Base-by-base conservation (phyloP, 2,888 invertebrate genomes). In the Hofmannophila pseudospretella region DNA sequence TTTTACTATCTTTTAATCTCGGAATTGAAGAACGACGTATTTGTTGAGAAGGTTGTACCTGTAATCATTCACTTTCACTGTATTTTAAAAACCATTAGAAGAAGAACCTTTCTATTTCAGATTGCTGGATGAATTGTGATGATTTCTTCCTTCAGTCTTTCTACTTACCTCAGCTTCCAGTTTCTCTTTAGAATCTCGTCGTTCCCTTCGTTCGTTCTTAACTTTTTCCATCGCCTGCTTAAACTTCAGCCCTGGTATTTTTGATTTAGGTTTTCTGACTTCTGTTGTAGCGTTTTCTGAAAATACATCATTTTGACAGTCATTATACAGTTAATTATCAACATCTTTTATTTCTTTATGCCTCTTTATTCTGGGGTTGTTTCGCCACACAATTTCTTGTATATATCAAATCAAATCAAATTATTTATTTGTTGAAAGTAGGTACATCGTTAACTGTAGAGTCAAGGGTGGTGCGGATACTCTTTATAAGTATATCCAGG, bases 231-330 rank as follows among this genome's bases (percentile, higher is more conserved):
- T 69, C 0, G 67, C 67, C 20, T 72, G 65, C 13, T 55, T 66
- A 35, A 81, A 69, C 22, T 58, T 65, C 35, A 80, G 69, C 23
- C 58, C 64, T 0, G 84, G 85, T 13, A 84, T 82, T 42, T 57
- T 74, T 0, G 79, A 72, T 25, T 45, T 69, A 0, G 41, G 29
- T 36, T 58, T 74, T n/a, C 55, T 65, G 1, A 54, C 54, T 7
- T 55, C 57, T 1, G 31, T 30, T 3, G 42, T 35, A 7, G 10
- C 39, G 31, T 51, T 67, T 28, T 58, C 68, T 69, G 57, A 30
- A 54, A n/a, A n/a, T n/a, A n/a, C n/a, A n/a, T n/a, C n/a, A n/a
- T n/a, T n/a, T n/a, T n/a, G n/a, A n/a, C n/a, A n/a, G n/a, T n/a
- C n/a, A n/a, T n/a, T n/a, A n/a, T n/a, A n/a, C n/a, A n/a, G n/a